Conservation (phyloP, 2,888 invertebrate genomes). For the Synanthedon tipuliformis region DNA sequence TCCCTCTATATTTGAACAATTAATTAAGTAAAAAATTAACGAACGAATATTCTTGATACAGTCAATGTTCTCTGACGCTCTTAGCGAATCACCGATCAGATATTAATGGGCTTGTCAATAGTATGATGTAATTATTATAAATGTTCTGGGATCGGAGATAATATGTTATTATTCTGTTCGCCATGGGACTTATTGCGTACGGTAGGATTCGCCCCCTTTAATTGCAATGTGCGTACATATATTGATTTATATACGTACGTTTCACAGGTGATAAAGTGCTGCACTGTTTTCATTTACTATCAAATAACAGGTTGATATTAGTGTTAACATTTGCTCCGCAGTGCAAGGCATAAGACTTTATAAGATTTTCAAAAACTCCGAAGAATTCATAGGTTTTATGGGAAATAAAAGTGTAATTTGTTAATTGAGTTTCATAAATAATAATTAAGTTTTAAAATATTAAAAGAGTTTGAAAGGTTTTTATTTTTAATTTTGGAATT, state of each 20-base stretch:
- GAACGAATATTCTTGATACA: constrained; percentile 12
- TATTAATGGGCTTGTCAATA: constrained; percentile 60
- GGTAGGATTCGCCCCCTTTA: constrained; percentile 36
- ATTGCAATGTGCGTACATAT: constrained; percentile 33
- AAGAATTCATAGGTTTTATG: too few relatives aligned
- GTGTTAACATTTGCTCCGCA: not conserved
- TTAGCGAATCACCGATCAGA: constrained; percentile 24
- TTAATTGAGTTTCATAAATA: too few relatives aligned
- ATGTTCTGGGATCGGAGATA: constrained; percentile 47
- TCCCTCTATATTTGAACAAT: too few relatives aligned
- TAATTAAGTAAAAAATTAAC: not conserved
- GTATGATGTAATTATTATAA: constrained; percentile 62
- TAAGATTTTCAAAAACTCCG: too few relatives aligned
- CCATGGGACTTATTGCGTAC: constrained; percentile 34
- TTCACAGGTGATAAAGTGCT: constrained; percentile 35
- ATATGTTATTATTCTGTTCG: constrained; percentile 44
- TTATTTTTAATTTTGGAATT: too few relatives aligned
- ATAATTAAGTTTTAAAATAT: too few relatives aligned
- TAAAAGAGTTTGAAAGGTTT: too few relatives aligned
- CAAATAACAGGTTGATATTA: constrained; percentile 17
- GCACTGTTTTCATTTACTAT: constrained; percentile 27
- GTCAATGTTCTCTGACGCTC: constrained; percentile 9
- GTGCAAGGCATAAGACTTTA: not conserved
- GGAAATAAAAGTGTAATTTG: too few relatives aligned
- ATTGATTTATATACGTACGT: constrained; percentile 22